These are phyloP conservation scores for Urocyon cinereoargenteus DNA, from an alignment of 2,797 vertebrate species.

Conservation along the genomic window DNA sequence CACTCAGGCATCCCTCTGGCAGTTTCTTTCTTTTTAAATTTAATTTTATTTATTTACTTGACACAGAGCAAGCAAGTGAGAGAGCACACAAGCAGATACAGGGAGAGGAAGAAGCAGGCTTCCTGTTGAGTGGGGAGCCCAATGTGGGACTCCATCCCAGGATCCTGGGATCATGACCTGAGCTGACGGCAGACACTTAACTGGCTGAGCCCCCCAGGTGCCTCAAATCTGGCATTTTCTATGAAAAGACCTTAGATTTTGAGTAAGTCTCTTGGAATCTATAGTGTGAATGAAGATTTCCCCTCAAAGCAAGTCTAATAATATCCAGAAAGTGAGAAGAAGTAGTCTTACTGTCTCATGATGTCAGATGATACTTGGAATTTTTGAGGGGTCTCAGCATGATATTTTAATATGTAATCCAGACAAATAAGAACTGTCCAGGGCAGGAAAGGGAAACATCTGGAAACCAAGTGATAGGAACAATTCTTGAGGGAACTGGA, in stretches of 20 bases:
- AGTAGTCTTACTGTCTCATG: neutral
- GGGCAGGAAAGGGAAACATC: neutral
- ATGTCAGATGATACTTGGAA: constrained; percentile 1
- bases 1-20: too few relatives aligned
- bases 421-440: constrained; percentile 20
- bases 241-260: neutral
- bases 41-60: too few relatives aligned
- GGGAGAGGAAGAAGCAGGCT: too few relatives aligned
- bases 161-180: too few relatives aligned
- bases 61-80: too few relatives aligned
- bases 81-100: too few relatives aligned
- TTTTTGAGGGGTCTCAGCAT: neutral
- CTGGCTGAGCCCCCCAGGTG: too few relatives aligned
- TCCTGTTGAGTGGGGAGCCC: too few relatives aligned
- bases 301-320: neutral
- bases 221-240: neutral
- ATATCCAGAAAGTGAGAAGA: neutral
- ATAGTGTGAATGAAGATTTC: neutral
- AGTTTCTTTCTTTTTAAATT: too few relatives aligned
- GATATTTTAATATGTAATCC: neutral
- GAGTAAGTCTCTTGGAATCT: neutral
- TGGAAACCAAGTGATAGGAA: neutral
- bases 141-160: too few relatives aligned
- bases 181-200: too few relatives aligned
- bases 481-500: neutral